phyloP scores from a whole-genome alignment of 2,797 vertebrate species.

The Eulemur rubriventer region DNA sequence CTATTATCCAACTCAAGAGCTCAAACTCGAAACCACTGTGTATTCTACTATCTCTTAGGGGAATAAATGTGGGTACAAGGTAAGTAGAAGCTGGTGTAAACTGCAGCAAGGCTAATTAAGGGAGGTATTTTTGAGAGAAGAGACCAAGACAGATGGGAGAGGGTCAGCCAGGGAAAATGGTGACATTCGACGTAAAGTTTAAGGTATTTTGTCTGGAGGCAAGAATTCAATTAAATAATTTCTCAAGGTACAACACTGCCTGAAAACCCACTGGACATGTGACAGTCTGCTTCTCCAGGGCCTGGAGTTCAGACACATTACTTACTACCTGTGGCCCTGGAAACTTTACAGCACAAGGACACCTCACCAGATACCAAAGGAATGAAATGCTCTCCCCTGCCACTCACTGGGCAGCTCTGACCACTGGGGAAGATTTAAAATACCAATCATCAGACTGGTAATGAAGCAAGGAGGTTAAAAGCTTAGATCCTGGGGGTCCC shows the following conservation, averaged over 20 bases:
- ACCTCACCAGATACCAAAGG: neutral
- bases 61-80: neutral
- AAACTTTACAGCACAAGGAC: neutral
- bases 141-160: neutral
- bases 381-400: neutral
- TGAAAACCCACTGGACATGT: neutral
- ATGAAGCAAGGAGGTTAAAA: neutral
- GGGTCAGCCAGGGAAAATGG: neutral
- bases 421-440: neutral
- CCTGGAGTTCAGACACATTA: neutral
- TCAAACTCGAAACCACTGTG: neutral
- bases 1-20: neutral
- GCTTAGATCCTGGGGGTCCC: neutral
- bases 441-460: neutral
- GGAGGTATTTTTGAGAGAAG: conserved; percentile 30
- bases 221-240: conserved; percentile 48
- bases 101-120: conserved; percentile 7
- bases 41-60: neutral
- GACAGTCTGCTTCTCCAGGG: neutral
- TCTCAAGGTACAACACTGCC: neutral
- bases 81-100: neutral
- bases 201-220: conserved; percentile 40
- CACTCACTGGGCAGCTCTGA: neutral
- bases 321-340: neutral
- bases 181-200: conserved; percentile 20